A percentile compares a stretch with the other conserved stretches of the same genome.
Conservation (phyloP, 2,797 vertebrate species). For the Sebastes cheni region DNA sequence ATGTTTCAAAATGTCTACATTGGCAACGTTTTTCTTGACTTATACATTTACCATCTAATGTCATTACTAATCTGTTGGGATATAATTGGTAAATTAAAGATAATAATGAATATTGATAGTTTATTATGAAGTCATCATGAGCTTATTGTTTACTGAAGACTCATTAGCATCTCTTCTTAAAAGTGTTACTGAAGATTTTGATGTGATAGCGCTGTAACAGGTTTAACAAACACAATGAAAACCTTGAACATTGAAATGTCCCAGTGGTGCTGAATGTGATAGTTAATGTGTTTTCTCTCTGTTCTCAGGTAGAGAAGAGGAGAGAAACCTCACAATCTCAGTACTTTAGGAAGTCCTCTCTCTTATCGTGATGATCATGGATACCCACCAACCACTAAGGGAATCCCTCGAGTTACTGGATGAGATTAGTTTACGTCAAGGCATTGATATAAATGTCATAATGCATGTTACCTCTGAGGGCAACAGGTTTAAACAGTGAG, state of each 20-base stretch:
- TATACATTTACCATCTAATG: not conserved
- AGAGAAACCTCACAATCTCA: not conserved
- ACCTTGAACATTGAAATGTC: not conserved
- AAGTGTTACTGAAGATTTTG: not conserved
- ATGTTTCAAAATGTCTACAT: not conserved
- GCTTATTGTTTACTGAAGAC: not conserved
- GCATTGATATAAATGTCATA: not conserved
- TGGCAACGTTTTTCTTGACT: not conserved
- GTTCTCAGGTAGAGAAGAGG: not conserved
- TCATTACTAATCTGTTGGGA: not conserved
- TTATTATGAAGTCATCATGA: not conserved
- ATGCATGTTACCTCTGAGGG: not conserved
- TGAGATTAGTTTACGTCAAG: not conserved
- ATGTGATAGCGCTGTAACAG: not conserved
- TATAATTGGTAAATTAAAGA: not conserved
- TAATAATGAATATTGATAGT: not conserved
- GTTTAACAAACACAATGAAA: not conserved
- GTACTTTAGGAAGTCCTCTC: not conserved
- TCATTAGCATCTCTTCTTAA: not conserved
- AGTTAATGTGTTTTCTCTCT: not conserved
- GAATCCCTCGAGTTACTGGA: not conserved
- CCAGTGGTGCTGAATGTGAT: not conserved
- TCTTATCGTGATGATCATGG: not conserved
- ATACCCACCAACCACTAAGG: not conserved
- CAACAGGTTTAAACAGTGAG: not conserved